These are phyloP conservation scores for Cherax destructor DNA, from an alignment of 1,140 invertebrate genomes.

Conservation along the genomic window DNA sequence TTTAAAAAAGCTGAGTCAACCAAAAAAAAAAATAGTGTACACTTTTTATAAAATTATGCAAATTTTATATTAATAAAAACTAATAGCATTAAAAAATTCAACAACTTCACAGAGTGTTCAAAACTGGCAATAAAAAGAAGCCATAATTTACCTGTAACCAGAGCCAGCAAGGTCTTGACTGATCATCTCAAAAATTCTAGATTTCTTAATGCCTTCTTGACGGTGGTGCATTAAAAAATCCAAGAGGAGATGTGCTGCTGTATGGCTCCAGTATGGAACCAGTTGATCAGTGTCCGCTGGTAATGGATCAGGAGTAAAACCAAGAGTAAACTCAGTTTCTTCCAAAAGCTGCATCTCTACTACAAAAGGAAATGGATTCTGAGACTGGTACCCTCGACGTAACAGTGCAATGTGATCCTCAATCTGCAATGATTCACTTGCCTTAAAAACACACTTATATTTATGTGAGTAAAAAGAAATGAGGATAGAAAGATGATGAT, in stretches of 20 bases:
- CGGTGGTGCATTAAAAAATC: constrained; percentile 49
- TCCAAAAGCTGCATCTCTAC: constrained; percentile 54
- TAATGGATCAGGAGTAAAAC: constrained; percentile 27
- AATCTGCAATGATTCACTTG: constrained; percentile 17
- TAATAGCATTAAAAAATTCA: too few species aligned
- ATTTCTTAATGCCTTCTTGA: constrained; percentile 52
- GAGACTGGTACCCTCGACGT: constrained; percentile 34
- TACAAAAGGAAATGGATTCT: constrained; percentile 51
- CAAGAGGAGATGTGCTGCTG: constrained; percentile 42
- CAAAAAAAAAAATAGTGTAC: too few species aligned
- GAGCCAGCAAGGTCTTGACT: constrained; percentile 42
- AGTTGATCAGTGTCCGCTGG: constrained; percentile 9
- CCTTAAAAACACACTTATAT: background rate
- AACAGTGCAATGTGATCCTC: constrained; percentile 47
- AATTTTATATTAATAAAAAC: too few species aligned
- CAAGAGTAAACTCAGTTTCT: constrained; percentile 46
- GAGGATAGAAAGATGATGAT: too few species aligned
- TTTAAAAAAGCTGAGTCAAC: too few species aligned
- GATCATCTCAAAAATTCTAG: constrained; percentile 47
- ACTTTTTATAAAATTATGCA: too few species aligned
- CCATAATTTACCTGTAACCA: constrained; percentile 39
- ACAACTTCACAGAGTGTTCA: too few species aligned
- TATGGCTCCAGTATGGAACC: constrained; percentile 54
- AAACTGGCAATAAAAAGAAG: too few species aligned
- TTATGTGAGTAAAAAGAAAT: too few species aligned